Evolutionary conservation across 92 coral and sea anemone species (phyloP).

Genomic region (Pocillopora grandis): DNA sequence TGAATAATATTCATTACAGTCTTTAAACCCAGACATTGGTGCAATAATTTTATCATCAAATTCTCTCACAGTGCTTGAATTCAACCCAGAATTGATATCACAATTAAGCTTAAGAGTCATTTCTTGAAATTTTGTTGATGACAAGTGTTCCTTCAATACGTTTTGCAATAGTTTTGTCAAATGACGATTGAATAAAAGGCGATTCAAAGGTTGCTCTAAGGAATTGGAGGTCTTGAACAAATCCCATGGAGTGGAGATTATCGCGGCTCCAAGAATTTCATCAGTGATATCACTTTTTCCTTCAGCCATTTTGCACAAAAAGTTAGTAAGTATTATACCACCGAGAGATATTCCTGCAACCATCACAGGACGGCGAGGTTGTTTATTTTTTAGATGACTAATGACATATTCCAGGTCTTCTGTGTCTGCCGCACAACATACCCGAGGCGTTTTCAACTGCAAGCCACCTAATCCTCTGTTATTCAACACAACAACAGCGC

Average conservation of each 20-base stretch:
- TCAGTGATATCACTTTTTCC: conserved; percentile 32
- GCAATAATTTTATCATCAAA: conserved; percentile 82
- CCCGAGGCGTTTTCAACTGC: conserved; percentile 67
- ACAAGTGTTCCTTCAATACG: conserved; percentile 42
- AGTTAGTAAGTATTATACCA: conserved; percentile 82
- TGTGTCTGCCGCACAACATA: conserved; percentile 88
- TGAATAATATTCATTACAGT: conserved; percentile 77
- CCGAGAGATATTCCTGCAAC: conserved; percentile 87
- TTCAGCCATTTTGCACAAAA: conserved; percentile 60
- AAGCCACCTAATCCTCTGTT: conserved; percentile 80
- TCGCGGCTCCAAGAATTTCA: conserved; percentile 73
- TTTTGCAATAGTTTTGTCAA: conserved; percentile 67
- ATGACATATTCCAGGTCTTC: conserved; percentile 83
- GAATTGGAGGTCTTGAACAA: conserved; percentile 75
- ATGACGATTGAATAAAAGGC: conserved; percentile 78
- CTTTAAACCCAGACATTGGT: conserved; percentile 88
- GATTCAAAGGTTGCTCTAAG: conserved; percentile 72
- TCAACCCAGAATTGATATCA: conserved; percentile 54
- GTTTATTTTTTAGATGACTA: conserved; percentile 50
- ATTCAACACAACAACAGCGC: conserved; percentile 75
- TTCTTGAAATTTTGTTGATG: neutral
- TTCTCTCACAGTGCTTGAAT: conserved; percentile 71
- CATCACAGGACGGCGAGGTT: conserved; percentile 63
- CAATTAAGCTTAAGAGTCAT: conserved; percentile 20
- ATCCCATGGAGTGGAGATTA: conserved; percentile 84